Evolutionary conservation across 2,113 vertebrate species (phyloP).

Genomic region (Protobothrops flavoviridis): DNA sequence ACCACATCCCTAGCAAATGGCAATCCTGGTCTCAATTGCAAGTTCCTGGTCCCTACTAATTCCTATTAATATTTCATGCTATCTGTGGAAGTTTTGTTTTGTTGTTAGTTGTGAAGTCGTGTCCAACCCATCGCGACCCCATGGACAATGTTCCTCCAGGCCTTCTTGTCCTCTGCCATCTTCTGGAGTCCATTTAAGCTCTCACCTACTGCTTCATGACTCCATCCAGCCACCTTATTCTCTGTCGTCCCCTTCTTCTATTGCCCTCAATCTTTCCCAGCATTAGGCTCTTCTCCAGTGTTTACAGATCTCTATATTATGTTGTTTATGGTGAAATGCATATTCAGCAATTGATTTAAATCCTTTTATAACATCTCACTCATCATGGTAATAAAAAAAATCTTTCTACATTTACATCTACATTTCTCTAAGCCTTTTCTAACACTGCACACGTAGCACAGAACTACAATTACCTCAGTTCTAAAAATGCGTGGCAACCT

Average conservation of each 20-base stretch:
- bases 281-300: too few species aligned
- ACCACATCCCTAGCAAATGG: neutral
- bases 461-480: neutral
- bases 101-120: too few species aligned
- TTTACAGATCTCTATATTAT: neutral
- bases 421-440: neutral
- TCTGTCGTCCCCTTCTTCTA: too few species aligned
- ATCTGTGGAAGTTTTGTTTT: neutral
- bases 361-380: neutral
- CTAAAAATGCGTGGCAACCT: neutral
- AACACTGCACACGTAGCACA: neutral
- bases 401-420: neutral
- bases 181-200: too few species aligned
- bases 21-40: neutral
- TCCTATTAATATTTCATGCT: neutral
- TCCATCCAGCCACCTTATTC: too few species aligned
- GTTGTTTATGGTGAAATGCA: neutral
- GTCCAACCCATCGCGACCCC: too few species aligned
- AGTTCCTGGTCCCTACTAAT: neutral
- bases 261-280: too few species aligned
- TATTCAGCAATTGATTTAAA: neutral
- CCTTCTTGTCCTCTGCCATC: too few species aligned
- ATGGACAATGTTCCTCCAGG: too few species aligned
- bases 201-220: too few species aligned
- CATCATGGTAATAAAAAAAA: neutral